These are phyloP conservation scores for Zootoca vivipara DNA, from an alignment of 2,113 vertebrate genomes.

Conservation along the genomic window DNA sequence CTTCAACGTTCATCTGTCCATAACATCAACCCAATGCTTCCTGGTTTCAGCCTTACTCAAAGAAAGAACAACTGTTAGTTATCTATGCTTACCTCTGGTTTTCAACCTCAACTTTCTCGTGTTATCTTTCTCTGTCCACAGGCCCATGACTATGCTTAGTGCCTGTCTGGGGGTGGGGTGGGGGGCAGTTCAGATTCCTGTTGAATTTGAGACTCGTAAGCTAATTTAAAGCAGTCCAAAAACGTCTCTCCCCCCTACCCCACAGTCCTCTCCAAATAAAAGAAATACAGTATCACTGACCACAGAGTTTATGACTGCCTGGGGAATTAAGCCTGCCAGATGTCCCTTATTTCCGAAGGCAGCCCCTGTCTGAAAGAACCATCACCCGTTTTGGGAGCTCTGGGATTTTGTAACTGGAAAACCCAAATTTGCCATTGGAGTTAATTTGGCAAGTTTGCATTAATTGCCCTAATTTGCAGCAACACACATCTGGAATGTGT, in stretches of 20 bases:
- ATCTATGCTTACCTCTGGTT: conserved; percentile 18
- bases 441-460: neutral
- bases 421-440: neutral
- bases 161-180: neutral
- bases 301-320: conserved; percentile 1
- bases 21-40: conserved; percentile 66
- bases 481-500: neutral
- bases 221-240: neutral
- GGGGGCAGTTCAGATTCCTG: neutral
- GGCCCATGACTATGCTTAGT: neutral
- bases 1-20: conserved; percentile 74
- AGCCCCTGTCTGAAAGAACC: neutral
- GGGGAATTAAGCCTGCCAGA: neutral
- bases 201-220: neutral
- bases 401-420: conserved; percentile 1
- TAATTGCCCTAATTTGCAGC: conserved; percentile 1
- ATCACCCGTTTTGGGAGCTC: neutral
- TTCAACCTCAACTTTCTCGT: conserved; percentile 48
- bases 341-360: neutral
- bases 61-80: conserved; percentile 51
- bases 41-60: conserved; percentile 60
- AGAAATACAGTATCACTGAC: neutral
- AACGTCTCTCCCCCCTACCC: neutral
- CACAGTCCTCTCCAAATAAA: neutral
- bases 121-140: conserved; percentile 32